Percentiles rank a stretch among this genome's conserved stretches.
These are phyloP conservation scores for Euplagia quadripunctaria DNA, from an alignment of 2,888 invertebrate genomes.

Conservation along the genomic window DNA sequence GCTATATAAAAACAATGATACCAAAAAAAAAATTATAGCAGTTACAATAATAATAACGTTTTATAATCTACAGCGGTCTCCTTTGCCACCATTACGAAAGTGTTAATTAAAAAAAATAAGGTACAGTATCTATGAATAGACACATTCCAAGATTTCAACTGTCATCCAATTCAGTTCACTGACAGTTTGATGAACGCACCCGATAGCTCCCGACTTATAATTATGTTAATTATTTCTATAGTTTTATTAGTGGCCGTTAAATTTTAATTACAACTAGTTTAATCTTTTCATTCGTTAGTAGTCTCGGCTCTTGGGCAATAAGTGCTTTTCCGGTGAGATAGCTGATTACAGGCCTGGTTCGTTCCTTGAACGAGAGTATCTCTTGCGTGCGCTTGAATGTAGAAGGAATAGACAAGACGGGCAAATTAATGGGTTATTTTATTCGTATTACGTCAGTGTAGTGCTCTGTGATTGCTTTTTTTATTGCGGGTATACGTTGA, in stretches of 20 bases:
- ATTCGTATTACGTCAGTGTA: constrained; percentile 16
- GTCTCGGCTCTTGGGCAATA: constrained; percentile 38
- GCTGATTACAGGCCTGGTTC: constrained; percentile 24
- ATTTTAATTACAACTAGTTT: constrained; percentile 55
- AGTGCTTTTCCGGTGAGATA: constrained; percentile 48
- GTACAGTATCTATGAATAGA: constrained; percentile 13
- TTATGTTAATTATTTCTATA: constrained; percentile 56
- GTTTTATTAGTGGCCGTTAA: constrained; percentile 55
- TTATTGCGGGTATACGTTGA: not conserved
- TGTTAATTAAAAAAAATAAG: constrained; percentile 16
- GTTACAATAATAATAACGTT: not conserved
- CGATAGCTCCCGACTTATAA: constrained; percentile 49
- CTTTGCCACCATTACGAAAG: constrained; percentile 4
- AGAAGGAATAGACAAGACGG: constrained; percentile 17
- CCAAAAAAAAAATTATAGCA: not conserved
- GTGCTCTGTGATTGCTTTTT: constrained; percentile 11
- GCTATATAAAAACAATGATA: not conserved
- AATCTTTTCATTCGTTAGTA: constrained; percentile 48
- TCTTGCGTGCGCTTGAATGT: constrained; percentile 22
- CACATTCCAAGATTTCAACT: constrained; percentile 35
- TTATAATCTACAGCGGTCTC: not conserved
- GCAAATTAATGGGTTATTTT: constrained; percentile 23
- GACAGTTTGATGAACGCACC: constrained; percentile 49
- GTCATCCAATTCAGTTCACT: constrained; percentile 35
- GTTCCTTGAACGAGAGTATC: constrained; percentile 16